A percentile compares a stretch with the other conserved stretches of the same genome.
phyloP scores from a whole-genome alignment of 2,797 vertebrate genomes.

The Myotis planiceps region DNA sequence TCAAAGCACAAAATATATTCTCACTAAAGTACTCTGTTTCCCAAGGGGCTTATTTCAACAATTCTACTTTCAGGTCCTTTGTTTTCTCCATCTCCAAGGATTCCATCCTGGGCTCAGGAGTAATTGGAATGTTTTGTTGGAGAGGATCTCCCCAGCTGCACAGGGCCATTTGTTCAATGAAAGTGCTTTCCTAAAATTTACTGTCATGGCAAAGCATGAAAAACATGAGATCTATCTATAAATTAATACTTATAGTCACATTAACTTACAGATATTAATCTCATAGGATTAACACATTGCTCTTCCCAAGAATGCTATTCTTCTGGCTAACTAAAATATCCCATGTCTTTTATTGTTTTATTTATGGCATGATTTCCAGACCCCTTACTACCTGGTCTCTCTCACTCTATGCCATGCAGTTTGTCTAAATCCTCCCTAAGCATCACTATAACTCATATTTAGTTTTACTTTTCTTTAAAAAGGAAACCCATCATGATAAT shows the following conservation, averaged over 20 bases:
- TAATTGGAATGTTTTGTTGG: not conserved
- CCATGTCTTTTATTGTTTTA: conserved; percentile 43
- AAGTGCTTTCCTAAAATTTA: conserved; percentile 37
- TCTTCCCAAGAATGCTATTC: not conserved
- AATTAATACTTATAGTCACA: not conserved
- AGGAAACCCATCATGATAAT: conserved; percentile 1
- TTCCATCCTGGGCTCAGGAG: not conserved
- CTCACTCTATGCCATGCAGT: not conserved
- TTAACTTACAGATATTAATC: not conserved
- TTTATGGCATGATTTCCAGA: not conserved
- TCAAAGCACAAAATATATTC: not conserved
- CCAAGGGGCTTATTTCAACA: not conserved
- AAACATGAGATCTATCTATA: not conserved
- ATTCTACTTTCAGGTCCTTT: not conserved
- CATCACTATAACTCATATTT: not conserved
- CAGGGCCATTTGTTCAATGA: not conserved
- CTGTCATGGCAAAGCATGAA: conserved; percentile 11
- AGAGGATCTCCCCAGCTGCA: not conserved
- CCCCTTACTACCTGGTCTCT: not conserved
- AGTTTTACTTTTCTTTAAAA: conserved; percentile 32
- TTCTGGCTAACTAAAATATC: not conserved
- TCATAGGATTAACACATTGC: not conserved
- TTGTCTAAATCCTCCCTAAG: not conserved
- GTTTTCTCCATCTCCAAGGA: not conserved
- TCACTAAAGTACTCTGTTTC: not conserved